Base-by-base conservation (phyloP, 2,113 vertebrate genomes). In the Rostratula benghalensis region DNA sequence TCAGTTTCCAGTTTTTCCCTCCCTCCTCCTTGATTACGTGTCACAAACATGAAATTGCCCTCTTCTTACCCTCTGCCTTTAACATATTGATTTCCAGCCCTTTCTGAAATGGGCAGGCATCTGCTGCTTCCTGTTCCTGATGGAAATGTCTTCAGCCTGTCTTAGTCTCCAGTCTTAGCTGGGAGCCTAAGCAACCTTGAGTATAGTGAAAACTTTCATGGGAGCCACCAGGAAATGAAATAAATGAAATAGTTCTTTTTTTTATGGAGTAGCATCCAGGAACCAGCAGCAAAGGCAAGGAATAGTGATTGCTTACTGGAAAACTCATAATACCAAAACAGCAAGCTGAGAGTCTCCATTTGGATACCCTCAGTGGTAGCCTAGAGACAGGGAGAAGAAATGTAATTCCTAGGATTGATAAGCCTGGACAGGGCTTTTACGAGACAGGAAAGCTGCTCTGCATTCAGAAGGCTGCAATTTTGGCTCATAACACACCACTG, bases 371-470 rank as follows among this genome's bases (percentile, higher is more conserved):
- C 54, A 80, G 61, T 5, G 19, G n/a, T 7, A 81, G 35, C 9
- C 22, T 39, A 73, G 53, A 73, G 24, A 65, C 6, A 43, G 21
- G 17, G 35, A 93, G 53, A 77, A 84, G 11, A 56, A 69, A 31
- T 0, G 0, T 33, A 74, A 65, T 76, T 76, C 39, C 27, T 37
- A n/a, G 28, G 24, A 51, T 41, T 28, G 7, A 43, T 65, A 76
- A 64, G 45, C 11, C 10, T 46, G n/a, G 11, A 31, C 3, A 25
- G 81, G 31, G 21, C 27, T 74, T 78, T 68, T 37, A 11, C 35
- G n/a, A 17, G 23, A 23, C 33, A 41, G 16, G 35, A 67, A 83
- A 88, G 57, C 31, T 48, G 48, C 61, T 79, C 65, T 84, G 57
- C 45, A 24, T 73, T 45, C 60, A 71, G 43, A 73, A 73, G 15